Percentiles rank a stretch among this genome's conserved stretches.
These are phyloP conservation scores for Myotis planiceps DNA, from an alignment of 2,797 vertebrate genomes.

Conservation along the genomic window DNA sequence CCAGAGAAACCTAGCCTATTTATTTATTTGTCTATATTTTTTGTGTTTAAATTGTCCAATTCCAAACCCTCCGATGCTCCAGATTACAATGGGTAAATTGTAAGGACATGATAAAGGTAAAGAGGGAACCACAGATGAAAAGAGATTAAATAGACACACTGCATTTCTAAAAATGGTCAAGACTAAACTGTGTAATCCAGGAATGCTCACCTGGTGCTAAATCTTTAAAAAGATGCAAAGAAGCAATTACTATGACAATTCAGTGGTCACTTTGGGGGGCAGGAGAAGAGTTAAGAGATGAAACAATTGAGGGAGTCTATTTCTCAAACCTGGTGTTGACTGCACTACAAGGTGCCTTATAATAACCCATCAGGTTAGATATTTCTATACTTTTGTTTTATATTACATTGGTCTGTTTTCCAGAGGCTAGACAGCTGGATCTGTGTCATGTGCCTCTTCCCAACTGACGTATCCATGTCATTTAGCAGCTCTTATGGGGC, in stretches of 20 bases:
- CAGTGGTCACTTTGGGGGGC: not conserved
- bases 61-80: not conserved
- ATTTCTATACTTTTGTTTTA: not conserved
- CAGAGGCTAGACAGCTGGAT: not conserved
- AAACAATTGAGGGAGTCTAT: not conserved
- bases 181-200: not conserved
- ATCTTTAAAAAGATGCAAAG: not conserved
- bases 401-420: not conserved
- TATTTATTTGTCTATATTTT: not conserved
- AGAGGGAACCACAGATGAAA: not conserved
- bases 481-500: not conserved
- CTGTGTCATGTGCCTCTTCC: not conserved
- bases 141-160: not conserved
- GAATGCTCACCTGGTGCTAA: not conserved
- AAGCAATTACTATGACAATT: not conserved
- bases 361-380: not conserved
- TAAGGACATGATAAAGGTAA: not conserved
- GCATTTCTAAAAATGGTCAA: not conserved
- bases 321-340: not conserved
- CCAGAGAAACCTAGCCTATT: not conserved
- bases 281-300: accelerated
- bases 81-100: not conserved
- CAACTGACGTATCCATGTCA: not conserved
- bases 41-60: not conserved
- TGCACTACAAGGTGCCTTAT: not conserved